Base-by-base conservation (phyloP, 1,140 invertebrate genomes). In the Brachionus rubens region DNA sequence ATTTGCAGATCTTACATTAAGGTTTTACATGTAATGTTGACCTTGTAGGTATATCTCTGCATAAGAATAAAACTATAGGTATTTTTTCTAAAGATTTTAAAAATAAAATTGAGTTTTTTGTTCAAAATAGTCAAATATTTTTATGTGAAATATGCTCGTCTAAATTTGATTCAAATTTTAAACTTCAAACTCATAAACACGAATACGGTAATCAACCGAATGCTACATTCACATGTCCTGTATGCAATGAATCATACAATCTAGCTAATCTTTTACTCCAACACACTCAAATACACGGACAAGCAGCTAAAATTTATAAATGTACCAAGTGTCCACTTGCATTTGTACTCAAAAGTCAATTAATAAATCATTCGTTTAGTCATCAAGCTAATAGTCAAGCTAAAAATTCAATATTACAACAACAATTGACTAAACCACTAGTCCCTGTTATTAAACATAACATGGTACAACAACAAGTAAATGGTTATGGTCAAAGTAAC, bases 221-320 rank as follows among this genome's bases (percentile, higher is more conserved):
- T 21, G 46, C 28, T 1, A 28, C 21, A 9, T 72, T 50, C 10
- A 26, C 36, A 14, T 72, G 68, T 54, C 68, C 68, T 28, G 68
- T 72, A 33, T 72, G 68, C 28, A 46, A 72, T 46, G 68, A 72
- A 26, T 14, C 68, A 3, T 72, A 50, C 36, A 40, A 72, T 21
- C 28, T 43, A 21, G 46, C 68, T 36, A 46, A 72, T 26, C 12
- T 72, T n/a, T 26, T 72, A 12, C 68, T 72, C 0, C 46, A 48
- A 19, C 68, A 72, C n/a, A 72, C 68, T 28, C 68, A 72, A 50
- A 48, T 50, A n/a, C 68, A 72, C 36, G 68, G 68, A 0, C 26
- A 9, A 0, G 68, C 68, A 2, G 68, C 68, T 26, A 48, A 54
- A 72, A 72, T 72, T 14, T 72, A 72, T 26, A 72, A 72, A 40